These are phyloP conservation scores for Paradoxurus hermaphroditus DNA, from an alignment of 2,113 vertebrate species.

Conservation along the genomic window DNA sequence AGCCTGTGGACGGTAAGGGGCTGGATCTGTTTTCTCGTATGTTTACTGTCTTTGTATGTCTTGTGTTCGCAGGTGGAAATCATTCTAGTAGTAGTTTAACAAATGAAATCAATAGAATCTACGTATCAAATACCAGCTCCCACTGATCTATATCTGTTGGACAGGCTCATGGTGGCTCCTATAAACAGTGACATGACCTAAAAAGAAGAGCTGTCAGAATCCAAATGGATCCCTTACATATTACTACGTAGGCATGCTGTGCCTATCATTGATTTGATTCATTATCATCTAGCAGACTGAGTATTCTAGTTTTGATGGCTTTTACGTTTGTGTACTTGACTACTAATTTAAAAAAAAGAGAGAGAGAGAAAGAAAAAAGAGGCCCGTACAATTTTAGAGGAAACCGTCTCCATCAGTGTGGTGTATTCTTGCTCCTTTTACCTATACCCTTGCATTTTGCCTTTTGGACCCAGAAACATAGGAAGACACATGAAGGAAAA, in stretches of 20 bases:
- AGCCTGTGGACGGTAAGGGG: conserved; percentile 86
- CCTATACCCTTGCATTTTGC: background rate
- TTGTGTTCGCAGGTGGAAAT: background rate
- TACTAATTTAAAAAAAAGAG: background rate
- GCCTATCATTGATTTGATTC: background rate
- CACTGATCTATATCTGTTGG: background rate
- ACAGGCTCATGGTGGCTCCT: background rate
- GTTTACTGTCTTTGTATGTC: background rate
- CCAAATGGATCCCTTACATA: fast-evolving
- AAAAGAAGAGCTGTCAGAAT: background rate
- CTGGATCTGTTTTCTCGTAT: background rate
- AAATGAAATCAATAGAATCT: background rate
- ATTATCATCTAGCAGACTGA: background rate
- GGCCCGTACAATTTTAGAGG: background rate
- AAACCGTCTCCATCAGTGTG: fast-evolving
- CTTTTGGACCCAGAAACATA: background rate
- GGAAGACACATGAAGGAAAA: background rate
- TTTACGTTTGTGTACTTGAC: background rate
- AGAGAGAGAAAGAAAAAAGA: background rate
- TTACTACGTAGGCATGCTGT: background rate
- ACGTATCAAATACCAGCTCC: background rate
- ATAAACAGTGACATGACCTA: background rate
- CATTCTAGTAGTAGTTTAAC: background rate
- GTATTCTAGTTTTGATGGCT: background rate
- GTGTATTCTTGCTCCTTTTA: background rate